Base-by-base conservation (phyloP, 1,140 invertebrate genomes). In the Harlomillsia oculata region DNA sequence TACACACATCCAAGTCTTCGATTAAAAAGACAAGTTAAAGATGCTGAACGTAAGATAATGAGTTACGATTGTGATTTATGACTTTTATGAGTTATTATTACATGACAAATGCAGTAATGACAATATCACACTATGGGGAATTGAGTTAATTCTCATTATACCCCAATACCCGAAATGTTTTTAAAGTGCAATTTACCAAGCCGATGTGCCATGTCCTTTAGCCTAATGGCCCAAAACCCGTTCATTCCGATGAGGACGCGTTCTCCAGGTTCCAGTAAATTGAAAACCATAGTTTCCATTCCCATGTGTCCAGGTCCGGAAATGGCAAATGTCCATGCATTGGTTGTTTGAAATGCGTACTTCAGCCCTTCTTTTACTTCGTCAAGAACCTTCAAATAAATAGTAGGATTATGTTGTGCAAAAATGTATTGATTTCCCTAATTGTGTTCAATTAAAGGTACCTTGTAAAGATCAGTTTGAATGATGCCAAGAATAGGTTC, bases 311-410 rank as follows among this genome's bases (percentile, higher is more conserved):
- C 89, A 23, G 87, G 80, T 0, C 83, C 82, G 66, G 83, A 84
- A 1, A 89, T 71, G 13, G 82, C 85, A 60, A 92, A 77, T 3
- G 89, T 89, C 39, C 87, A 72, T 3, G 75, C 70, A 67, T 87
- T 89, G 28, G 75, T 76, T 0, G 89, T 93, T 77, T 92, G 89
- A 67, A 92, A 92, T 3, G 82, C 70, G 65, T 93, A 92, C 60
- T 82, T 78, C 13, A 91, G 74, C 6, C 89, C 88, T 39, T 72
- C 77, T 68, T 89, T 87, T 20, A 91, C 80, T 51, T 93, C 87
- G 67, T 88, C 86, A 79, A 91, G 81, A 23, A 89, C 80, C 85
- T 90, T 66, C 43, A 45, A 41, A 37, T 28, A 50, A 32, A 34
- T n/a, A n/a, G 36, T 28, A 8, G 4, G 53, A 9, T 25, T 8